Base-by-base conservation (phyloP, 2,888 invertebrate species). In the Netelia virgata region DNA sequence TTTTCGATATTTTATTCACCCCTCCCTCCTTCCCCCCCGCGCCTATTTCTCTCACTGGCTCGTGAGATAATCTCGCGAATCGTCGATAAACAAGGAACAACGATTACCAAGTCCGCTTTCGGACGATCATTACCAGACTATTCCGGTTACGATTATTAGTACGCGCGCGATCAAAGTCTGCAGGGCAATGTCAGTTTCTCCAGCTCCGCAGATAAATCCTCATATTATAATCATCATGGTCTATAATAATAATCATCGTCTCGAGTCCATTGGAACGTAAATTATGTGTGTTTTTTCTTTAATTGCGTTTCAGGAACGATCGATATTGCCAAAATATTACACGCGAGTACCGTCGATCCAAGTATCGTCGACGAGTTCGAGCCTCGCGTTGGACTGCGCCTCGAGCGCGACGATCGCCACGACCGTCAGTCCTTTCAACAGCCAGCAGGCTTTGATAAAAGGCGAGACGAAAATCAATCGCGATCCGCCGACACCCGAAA, bases 371-470 rank as follows among this genome's bases (percentile, higher is more conserved):
- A 86, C 88, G 80, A 89, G 86, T 74, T 91, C 91, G 72, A 90
- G 80, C 50, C 83, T 92, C 78, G 90, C 86, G 55, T 88, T 91
- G 79, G 93, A 93, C 73, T 93, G 93, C 80, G 90, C 93, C 41
- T 93, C 93, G 28, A 93, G 91, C 68, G 82, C 91, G 3, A 93
- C 93, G 47, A 90, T 93, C 59, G 88, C 89, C 72, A 93, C 93
- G 43, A 93, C 91, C 86, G 90, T 90, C 23, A 93, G 93, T 57
- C 92, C 93, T 6, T 93, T 93, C 91, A 93, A 92, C 90, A 93
- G 93, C 81, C 93, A 93, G 28, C 90, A 91, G 10, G 89, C 92
- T 1, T 86, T 93, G 5, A 87, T 91, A 61, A 77, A 53, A 9
- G 59, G 72, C 20, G 66, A n/a, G 2, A 69, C 75, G 14, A 68